Conservation (phyloP, 2,888 invertebrate genomes). For the Calameuta idolon region DNA sequence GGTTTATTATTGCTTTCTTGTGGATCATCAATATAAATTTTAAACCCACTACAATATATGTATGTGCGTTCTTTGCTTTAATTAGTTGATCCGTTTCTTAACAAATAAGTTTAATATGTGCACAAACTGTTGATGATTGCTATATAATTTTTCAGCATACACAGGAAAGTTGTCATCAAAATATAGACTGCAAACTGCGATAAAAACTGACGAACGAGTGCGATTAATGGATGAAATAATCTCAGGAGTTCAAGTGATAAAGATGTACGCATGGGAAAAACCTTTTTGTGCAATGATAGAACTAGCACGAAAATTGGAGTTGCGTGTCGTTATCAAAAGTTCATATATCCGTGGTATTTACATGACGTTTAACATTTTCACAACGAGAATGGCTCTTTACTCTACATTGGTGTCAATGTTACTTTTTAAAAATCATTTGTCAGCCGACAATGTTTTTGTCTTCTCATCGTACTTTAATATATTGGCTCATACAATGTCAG, state of each 20-base stretch:
- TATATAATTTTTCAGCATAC: constrained; percentile 50
- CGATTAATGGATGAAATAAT: constrained; percentile 84
- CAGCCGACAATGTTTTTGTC: constrained; percentile 77
- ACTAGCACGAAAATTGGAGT: constrained; percentile 69
- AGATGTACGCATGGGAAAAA: constrained; percentile 84
- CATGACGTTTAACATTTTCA: constrained; percentile 83
- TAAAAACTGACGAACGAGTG: constrained; percentile 79
- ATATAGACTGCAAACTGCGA: constrained; percentile 70
- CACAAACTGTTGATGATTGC: too few relatives aligned
- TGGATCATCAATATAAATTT: too few relatives aligned
- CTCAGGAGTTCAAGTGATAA: constrained; percentile 79
- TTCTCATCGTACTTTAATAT: constrained; percentile 71
- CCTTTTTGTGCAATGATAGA: constrained; percentile 76
- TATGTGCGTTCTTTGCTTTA: too few relatives aligned
- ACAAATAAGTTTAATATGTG: too few relatives aligned
- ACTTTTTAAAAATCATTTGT: constrained; percentile 73
- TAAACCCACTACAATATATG: too few relatives aligned
- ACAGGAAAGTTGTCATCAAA: constrained; percentile 63
- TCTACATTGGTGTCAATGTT: constrained; percentile 79
- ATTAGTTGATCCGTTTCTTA: too few relatives aligned
- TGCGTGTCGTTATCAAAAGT: constrained; percentile 73
- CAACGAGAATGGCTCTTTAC: constrained; percentile 83
- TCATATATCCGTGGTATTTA: constrained; percentile 76
- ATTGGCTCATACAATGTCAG: constrained; percentile 71
- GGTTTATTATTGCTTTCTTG: too few relatives aligned